Conservation (phyloP, 1,140 invertebrate species). For the Rhyzopertha dominica region DNA sequence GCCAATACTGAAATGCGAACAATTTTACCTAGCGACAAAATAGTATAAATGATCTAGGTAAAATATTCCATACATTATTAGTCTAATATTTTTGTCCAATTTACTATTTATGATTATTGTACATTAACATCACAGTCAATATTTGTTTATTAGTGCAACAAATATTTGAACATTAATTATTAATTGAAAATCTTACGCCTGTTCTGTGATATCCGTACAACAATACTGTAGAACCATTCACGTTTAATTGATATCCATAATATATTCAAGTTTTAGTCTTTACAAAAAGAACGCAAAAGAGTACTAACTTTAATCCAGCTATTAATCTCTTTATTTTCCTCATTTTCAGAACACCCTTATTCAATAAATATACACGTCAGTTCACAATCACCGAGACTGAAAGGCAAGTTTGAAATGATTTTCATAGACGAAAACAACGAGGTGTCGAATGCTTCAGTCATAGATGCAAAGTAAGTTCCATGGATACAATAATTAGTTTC, state of each 20-base stretch:
- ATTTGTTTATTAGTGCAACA: slow-evolving; percentile 28
- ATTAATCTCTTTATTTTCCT: slow-evolving; percentile 1
- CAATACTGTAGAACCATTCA: slow-evolving; percentile 21
- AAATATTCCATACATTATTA: slow-evolving; percentile 2
- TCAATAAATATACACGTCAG: slow-evolving; percentile 18
- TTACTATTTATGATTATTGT: no score
- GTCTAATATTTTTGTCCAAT: no score
- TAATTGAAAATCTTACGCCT: no score
- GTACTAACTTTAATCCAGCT: slow-evolving; percentile 29
- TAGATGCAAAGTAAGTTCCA: slow-evolving; percentile 9
- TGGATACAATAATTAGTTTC: background rate
- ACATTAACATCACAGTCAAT: no score
- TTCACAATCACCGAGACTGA: slow-evolving; percentile 9
- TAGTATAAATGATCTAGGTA: background rate
- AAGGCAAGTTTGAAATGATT: slow-evolving; percentile 36
- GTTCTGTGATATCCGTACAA: no score
- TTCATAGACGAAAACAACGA: slow-evolving; percentile 30
- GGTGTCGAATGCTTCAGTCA: slow-evolving; percentile 21
- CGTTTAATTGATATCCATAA: slow-evolving; percentile 12
- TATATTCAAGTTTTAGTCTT: slow-evolving; percentile 18
- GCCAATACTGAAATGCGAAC: no score
- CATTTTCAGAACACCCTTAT: slow-evolving; percentile 29
- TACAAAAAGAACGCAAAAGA: slow-evolving; percentile 21
- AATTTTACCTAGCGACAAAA: no score
- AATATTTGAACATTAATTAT: no score